Evolutionary conservation across 2,888 invertebrate genomes (phyloP), one percentile per base, ranked within the genome.

Genomic region (Pollenia griseotomentosa): DNA sequence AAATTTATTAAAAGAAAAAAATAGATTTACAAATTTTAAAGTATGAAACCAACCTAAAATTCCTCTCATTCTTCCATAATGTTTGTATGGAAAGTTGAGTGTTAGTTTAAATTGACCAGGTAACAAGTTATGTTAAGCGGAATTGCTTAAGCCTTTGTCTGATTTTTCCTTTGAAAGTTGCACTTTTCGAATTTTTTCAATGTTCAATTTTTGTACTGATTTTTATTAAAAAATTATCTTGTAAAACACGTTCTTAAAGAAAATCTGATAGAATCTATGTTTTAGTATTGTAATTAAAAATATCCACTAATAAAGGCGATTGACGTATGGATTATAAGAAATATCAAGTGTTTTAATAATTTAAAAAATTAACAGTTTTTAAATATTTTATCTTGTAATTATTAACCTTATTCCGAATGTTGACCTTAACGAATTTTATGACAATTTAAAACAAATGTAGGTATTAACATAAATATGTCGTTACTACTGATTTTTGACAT

Each of bases 271-370:
- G 83, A 86, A 82, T 70, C 48, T 83, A 79, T 73, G 83, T 77
- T 83, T 77, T 83, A 79, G 79, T 77, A 86, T 66, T 86, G 80
- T 83, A 80, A 86, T 73, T 68, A 73, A 77, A 51, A 53, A 77
- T n/a, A 46, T 51, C 71, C 65, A 83, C n/a, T 81, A 85, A 87
- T 81, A 83, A 86, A 86, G 14, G 57, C 11, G 16, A 83, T 65
- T 71, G 53, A 77, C 19, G 33, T 42, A 78, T 75, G 65, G 51
- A 85, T 23, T 66, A 80, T 61, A 63, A 42, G 53, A 6, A 33
- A 33, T 33, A 1, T 33, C 0, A 8, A 23, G 23, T 42, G 40
- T 53, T 70, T 70, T 23, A 57, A 61, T 59, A n/a, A 19, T 42
- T 55, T 55, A 14, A n/a, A 23, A 2, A 9, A 2, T 16, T 1